These are phyloP conservation scores for Sternarchorhynchus goeldii DNA, from an alignment of 2,797 vertebrate genomes.

Conservation along the genomic window DNA sequence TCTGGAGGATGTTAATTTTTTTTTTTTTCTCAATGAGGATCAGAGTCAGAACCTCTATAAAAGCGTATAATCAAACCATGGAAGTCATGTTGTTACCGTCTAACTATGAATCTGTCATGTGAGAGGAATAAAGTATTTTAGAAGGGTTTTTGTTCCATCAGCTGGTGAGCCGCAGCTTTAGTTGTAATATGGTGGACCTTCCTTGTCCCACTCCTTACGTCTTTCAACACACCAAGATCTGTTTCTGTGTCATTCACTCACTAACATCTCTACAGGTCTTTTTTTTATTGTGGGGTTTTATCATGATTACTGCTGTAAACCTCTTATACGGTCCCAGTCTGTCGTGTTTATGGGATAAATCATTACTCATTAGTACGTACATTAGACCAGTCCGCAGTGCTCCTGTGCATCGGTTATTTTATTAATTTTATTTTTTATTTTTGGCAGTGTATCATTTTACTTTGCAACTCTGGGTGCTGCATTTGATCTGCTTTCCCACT, in stretches of 20 bases:
- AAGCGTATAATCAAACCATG: constrained; percentile 23
- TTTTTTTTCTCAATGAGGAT: constrained; percentile 18
- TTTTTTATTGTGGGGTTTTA: neutral
- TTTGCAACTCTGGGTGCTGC: constrained; percentile 85
- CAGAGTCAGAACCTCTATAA: constrained; percentile 25
- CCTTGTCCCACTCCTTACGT: constrained; percentile 87
- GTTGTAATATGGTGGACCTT: constrained; percentile 91
- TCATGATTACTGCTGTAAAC: neutral
- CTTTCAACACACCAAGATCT: constrained; percentile 81
- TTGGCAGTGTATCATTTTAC: constrained; percentile 73
- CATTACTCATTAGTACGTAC: constrained; percentile 78
- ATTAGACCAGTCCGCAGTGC: constrained; percentile 79
- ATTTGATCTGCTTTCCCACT: constrained; percentile 93
- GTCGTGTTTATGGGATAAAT: constrained; percentile 47
- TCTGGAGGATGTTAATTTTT: constrained; percentile 35
- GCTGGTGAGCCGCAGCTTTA: constrained; percentile 81
- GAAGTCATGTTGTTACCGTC: constrained; percentile 51
- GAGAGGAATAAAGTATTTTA: constrained; percentile 50
- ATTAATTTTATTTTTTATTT: neutral
- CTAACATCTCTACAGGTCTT: constrained; percentile 45
- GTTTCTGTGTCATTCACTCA: constrained; percentile 86
- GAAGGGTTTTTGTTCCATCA: constrained; percentile 9
- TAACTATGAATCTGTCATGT: constrained; percentile 54
- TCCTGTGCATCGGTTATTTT: constrained; percentile 65
- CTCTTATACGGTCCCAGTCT: neutral